A percentile compares a stretch with the other conserved stretches of the same genome.
Evolutionary conservation across 37 sponge, comb jelly and placozoan genomes (phyloP).

Genomic region (Ianthella basta): DNA sequence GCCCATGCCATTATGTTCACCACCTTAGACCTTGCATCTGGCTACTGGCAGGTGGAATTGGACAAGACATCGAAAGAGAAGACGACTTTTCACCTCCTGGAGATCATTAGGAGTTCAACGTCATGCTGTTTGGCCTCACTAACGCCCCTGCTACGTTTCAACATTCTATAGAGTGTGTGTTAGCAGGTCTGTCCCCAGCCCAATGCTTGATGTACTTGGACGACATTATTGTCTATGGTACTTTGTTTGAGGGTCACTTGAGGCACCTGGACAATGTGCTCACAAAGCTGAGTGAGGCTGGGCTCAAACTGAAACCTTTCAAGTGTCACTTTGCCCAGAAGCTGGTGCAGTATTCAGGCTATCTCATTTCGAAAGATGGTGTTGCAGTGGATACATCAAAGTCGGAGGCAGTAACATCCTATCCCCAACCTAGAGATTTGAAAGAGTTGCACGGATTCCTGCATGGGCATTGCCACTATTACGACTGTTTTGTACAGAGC

Average conservation of each 20-base stretch:
- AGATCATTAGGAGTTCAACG: conserved; percentile 1
- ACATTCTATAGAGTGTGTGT: background rate
- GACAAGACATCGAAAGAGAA: background rate
- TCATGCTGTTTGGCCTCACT: conserved; percentile 1
- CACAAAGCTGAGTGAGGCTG: background rate
- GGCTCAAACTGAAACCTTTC: conserved; percentile 27
- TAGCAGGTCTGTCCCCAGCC: background rate
- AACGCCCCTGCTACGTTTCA: conserved; percentile 1
- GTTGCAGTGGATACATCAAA: conserved; percentile 34
- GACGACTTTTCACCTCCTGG: background rate
- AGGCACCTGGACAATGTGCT: conserved; percentile 3
- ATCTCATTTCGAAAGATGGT: conserved; percentile 47
- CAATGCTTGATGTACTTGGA: background rate
- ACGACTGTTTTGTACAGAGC: conserved; percentile 32
- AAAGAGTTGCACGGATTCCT: conserved; percentile 42
- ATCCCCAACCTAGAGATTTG: conserved; percentile 36
- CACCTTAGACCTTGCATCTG: conserved; percentile 3
- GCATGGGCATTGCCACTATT: no score
- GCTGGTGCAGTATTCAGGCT: conserved; percentile 36
- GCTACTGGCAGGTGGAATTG: conserved; percentile 23
- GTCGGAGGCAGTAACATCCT: conserved; percentile 32
- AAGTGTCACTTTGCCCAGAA: conserved; percentile 46
- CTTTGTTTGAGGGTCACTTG: background rate
- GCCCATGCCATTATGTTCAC: background rate
- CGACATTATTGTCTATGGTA: background rate